phyloP scores from a whole-genome alignment of 2,113 vertebrate species.

The Chloebia gouldiae region DNA sequence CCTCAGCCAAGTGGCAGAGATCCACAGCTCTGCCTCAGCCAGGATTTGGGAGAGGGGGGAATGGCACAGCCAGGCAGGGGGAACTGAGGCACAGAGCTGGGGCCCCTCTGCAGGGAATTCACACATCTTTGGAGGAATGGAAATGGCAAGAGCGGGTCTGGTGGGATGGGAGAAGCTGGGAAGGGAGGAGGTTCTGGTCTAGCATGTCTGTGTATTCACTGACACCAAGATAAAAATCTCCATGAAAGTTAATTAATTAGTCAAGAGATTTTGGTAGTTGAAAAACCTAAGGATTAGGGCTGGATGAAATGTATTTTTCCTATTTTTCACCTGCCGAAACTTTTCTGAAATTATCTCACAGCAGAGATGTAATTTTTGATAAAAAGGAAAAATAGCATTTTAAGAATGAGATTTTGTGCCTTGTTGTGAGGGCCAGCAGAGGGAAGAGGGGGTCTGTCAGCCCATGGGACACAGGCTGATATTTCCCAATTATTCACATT shows the following conservation, averaged over 20 bases:
- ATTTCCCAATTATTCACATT: neutral
- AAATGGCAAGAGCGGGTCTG: neutral
- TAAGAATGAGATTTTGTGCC: neutral
- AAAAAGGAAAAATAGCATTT: neutral
- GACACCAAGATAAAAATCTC: neutral
- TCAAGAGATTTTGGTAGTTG: neutral
- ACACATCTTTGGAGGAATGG: neutral
- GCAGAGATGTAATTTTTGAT: neutral
- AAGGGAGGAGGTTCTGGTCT: neutral
- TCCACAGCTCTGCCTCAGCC: conserved; percentile 42
- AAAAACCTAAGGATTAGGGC: neutral
- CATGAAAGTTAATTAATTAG: neutral
- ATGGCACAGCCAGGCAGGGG: neutral
- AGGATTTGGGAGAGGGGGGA: neutral
- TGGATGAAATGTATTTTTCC: neutral
- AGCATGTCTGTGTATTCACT: neutral
- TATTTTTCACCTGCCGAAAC: neutral
- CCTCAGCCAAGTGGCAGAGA: conserved; percentile 43
- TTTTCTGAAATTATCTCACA: neutral
- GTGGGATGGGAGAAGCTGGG: neutral
- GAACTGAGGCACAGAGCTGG: neutral
- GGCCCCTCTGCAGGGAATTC: neutral
- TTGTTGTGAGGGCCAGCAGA: neutral
- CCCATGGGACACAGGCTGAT: neutral
- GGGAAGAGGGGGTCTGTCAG: neutral